A percentile compares a stretch with the other conserved stretches of the same genome.
Conservation (phyloP, 2,888 invertebrate species). For the Phaonia tiefii region DNA sequence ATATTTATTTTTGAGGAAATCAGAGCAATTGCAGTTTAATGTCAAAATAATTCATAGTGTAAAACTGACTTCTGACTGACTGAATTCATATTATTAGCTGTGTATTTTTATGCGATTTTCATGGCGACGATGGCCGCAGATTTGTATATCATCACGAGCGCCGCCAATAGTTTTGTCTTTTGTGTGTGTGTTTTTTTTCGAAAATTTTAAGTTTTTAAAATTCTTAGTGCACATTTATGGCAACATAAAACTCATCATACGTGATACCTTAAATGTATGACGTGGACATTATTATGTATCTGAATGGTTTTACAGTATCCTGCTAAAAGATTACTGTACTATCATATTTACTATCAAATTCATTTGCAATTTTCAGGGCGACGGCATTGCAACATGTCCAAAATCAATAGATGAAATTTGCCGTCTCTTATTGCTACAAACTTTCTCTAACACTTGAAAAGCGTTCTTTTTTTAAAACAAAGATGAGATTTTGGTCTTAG, state of each 20-base stretch:
- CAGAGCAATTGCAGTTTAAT: too few species aligned
- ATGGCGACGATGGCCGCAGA: conserved; percentile 14
- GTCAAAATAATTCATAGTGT: too few species aligned
- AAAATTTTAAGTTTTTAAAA: not conserved
- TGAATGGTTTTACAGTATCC: not conserved
- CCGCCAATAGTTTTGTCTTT: not conserved
- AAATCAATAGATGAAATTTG: too few species aligned
- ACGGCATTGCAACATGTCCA: too few species aligned
- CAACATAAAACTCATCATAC: not conserved
- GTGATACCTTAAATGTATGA: not conserved
- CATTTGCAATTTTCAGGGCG: too few species aligned
- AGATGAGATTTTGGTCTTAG: too few species aligned
- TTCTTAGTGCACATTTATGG: not conserved
- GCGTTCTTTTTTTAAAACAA: too few species aligned
- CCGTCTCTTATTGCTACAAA: too few species aligned
- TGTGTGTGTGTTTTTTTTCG: not conserved
- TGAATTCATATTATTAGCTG: not conserved
- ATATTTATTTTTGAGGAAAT: too few species aligned
- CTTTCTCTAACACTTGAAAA: too few species aligned
- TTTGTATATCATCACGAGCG: conserved; percentile 18
- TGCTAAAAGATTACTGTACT: not conserved
- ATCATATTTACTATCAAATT: too few species aligned
- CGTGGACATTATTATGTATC: not conserved
- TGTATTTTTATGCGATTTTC: not conserved
- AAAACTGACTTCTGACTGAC: too few species aligned